A percentile compares a stretch with the other conserved stretches of the same genome.
Conservation (phyloP, 2,113 vertebrate genomes). For the Chiloscyllium plagiosum region DNA sequence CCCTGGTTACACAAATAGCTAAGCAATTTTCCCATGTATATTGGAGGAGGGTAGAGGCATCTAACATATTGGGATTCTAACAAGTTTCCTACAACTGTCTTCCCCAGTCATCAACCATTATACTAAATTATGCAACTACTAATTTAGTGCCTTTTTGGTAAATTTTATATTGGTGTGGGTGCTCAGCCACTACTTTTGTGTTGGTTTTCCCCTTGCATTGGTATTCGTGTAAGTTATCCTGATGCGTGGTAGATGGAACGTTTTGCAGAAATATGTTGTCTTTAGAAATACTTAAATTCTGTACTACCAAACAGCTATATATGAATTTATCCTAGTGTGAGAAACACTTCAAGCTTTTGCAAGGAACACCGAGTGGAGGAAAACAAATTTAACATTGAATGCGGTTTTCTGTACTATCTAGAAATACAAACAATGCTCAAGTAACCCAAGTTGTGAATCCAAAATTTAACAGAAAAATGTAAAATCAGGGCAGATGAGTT, state of each 20-base stretch:
- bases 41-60: background rate
- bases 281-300: no score
- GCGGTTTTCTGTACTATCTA: background rate
- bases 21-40: background rate
- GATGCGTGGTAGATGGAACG: no score
- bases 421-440: background rate
- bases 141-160: background rate
- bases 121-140: background rate
- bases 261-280: no score
- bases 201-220: background rate
- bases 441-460: background rate
- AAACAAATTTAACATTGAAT: background rate
- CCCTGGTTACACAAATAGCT: background rate
- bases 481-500: background rate
- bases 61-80: background rate
- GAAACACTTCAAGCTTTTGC: background rate
- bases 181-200: background rate
- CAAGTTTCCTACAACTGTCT: background rate
- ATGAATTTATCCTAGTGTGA: background rate
- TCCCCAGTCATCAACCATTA: background rate
- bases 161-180: background rate
- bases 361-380: background rate
- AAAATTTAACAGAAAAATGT: background rate
- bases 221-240: no score
- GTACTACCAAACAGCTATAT: no score